phyloP scores from a whole-genome alignment of 2,797 vertebrate genomes.

The Channa striata region DNA sequence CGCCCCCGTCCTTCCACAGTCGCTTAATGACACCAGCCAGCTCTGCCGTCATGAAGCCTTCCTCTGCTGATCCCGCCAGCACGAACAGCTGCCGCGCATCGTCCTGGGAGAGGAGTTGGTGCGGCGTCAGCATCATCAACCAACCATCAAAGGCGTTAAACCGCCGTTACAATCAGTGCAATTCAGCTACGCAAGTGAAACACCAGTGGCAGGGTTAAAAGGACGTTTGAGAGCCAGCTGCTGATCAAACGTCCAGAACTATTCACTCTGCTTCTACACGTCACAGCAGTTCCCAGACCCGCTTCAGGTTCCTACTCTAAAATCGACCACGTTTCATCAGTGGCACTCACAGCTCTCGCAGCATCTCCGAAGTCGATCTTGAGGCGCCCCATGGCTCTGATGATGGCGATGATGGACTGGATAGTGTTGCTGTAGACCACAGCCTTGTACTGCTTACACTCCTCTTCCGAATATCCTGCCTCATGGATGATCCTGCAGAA shows the following conservation, averaged over 20 bases:
- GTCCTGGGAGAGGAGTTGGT: conserved; percentile 81
- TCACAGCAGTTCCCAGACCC: neutral
- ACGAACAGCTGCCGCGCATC: conserved; percentile 97
- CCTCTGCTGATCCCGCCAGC: conserved; percentile 95
- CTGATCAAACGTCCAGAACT: neutral
- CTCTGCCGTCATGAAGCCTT: conserved; percentile 97
- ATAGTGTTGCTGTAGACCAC: conserved; percentile 99
- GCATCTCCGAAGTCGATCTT: conserved; percentile 96
- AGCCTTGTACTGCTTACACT: conserved; percentile 98
- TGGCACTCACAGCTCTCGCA: conserved; percentile 90
- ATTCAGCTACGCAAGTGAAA: conserved; percentile 7
- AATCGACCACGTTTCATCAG: neutral
- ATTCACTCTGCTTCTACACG: neutral
- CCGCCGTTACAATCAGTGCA: neutral
- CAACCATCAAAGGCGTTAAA: conserved; percentile 17
- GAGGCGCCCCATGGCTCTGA: conserved; percentile 97
- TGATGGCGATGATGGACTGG: conserved; percentile 98
- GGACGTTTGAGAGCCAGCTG: conserved; percentile 2
- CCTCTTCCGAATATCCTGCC: conserved; percentile 98
- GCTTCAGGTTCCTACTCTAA: conserved; percentile 9
- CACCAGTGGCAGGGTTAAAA: neutral
- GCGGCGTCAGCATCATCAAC: conserved; percentile 24
- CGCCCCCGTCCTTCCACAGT: conserved; percentile 95
- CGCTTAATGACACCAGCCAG: conserved; percentile 97
- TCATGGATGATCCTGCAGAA: conserved; percentile 95